phyloP scores from a whole-genome alignment of 2,888 invertebrate genomes.

The Anodontia alba region DNA sequence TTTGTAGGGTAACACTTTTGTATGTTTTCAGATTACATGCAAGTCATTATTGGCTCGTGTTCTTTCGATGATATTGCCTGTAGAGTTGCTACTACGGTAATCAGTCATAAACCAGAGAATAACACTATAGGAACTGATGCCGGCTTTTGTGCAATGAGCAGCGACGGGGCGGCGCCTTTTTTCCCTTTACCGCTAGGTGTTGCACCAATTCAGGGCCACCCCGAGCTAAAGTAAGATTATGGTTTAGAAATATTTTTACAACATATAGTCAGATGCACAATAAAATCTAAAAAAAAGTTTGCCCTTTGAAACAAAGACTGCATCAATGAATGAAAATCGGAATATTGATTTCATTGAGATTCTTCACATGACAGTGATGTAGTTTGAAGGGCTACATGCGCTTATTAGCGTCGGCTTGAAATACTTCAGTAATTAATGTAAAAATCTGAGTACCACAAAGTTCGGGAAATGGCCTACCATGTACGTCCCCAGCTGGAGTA shows the following conservation, averaged over 20 bases:
- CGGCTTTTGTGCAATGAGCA: slow-evolving; percentile 76
- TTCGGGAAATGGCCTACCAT: too few relatives aligned
- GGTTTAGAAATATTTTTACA: too few relatives aligned
- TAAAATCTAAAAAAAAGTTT: background rate
- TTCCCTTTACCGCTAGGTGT: slow-evolving; percentile 48
- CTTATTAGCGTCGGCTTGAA: too few relatives aligned
- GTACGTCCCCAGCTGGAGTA: too few relatives aligned
- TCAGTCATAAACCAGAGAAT: slow-evolving; percentile 76
- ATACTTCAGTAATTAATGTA: too few relatives aligned
- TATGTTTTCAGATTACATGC: slow-evolving; percentile 68
- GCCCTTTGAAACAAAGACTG: too few relatives aligned
- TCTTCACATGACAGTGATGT: too few relatives aligned
- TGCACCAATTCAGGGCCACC: slow-evolving; percentile 72
- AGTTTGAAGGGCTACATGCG: too few relatives aligned
- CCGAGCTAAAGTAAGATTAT: slow-evolving; percentile 69
- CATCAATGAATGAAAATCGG: too few relatives aligned
- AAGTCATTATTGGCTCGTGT: slow-evolving; percentile 76
- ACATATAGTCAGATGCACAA: too few relatives aligned
- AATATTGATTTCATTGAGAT: too few relatives aligned
- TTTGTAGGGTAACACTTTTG: background rate
- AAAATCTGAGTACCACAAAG: too few relatives aligned
- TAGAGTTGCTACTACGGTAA: slow-evolving; percentile 78
- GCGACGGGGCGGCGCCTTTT: slow-evolving; percentile 60
- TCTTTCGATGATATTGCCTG: slow-evolving; percentile 74
- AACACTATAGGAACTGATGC: slow-evolving; percentile 80